Conservation (phyloP, 1,140 invertebrate species). For the Gryllus bimaculatus region DNA sequence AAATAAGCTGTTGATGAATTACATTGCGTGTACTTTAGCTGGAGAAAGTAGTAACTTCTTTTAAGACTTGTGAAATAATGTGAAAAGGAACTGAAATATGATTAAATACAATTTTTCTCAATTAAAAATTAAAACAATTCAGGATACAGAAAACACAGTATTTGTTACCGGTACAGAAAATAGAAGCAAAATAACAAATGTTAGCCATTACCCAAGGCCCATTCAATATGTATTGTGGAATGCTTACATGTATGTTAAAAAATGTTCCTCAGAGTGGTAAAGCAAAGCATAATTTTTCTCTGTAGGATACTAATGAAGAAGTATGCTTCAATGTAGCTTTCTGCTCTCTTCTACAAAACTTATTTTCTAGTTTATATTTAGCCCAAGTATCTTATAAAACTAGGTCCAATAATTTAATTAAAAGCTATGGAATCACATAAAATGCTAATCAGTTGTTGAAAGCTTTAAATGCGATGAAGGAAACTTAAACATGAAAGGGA, state of each 20-base stretch:
- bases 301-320: background rate
- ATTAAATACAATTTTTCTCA: too few species aligned
- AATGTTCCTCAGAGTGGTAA: background rate
- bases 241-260: background rate
- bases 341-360: background rate
- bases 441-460: background rate
- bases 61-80: too few species aligned
- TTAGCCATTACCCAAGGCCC: background rate
- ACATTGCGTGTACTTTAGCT: too few species aligned
- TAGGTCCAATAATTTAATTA: too few species aligned
- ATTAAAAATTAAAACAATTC: too few species aligned
- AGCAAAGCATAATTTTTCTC: background rate
- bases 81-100: too few species aligned
- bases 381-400: too few species aligned
- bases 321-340: background rate
- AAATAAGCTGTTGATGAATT: too few species aligned
- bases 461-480: background rate
- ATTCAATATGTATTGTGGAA: constrained; percentile 5
- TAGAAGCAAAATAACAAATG: background rate
- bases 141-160: too few species aligned
- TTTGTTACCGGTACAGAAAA: too few species aligned
- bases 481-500: background rate
- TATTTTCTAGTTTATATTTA: too few species aligned
- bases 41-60: too few species aligned
- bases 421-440: background rate